phyloP scores from a whole-genome alignment of 35 echinoderm and acorn worm species.

The Heliocidaris erythrogramma region DNA sequence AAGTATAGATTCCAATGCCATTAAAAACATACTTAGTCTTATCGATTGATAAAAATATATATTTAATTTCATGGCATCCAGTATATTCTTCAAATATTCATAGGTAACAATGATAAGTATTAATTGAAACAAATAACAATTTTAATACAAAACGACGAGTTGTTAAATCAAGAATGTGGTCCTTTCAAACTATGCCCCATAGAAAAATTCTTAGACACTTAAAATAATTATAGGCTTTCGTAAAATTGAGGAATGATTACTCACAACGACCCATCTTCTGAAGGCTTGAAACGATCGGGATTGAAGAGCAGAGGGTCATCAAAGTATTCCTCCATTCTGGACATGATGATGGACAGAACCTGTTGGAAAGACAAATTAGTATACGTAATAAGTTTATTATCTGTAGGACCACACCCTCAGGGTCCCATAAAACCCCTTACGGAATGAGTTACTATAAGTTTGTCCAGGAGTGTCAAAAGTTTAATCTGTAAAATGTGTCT shows the following conservation, averaged over 20 bases:
- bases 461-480: neutral
- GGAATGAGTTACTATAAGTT: too few species aligned
- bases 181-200: neutral
- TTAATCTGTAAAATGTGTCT: neutral
- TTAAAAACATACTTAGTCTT: neutral
- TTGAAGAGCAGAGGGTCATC: constrained; percentile 72
- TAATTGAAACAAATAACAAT: neutral
- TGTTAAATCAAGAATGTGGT: neutral
- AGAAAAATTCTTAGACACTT: neutral
- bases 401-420: neutral
- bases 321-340: constrained; percentile 83
- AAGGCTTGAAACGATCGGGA: constrained; percentile 64
- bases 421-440: neutral
- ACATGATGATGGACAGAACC: constrained; percentile 51
- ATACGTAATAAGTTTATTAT: neutral
- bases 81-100: neutral
- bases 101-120: neutral
- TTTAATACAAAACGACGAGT: neutral
- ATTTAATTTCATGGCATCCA: neutral
- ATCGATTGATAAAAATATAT: neutral
- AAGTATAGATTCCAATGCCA: too few species aligned
- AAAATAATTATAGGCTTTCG: neutral
- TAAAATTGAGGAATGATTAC: neutral
- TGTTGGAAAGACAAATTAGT: neutral
- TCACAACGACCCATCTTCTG: constrained; percentile 59